A percentile compares a stretch with the other conserved stretches of the same genome.
These are phyloP conservation scores for Rugalucina vietnamica DNA, from an alignment of 2,888 invertebrate genomes.

Conservation along the genomic window DNA sequence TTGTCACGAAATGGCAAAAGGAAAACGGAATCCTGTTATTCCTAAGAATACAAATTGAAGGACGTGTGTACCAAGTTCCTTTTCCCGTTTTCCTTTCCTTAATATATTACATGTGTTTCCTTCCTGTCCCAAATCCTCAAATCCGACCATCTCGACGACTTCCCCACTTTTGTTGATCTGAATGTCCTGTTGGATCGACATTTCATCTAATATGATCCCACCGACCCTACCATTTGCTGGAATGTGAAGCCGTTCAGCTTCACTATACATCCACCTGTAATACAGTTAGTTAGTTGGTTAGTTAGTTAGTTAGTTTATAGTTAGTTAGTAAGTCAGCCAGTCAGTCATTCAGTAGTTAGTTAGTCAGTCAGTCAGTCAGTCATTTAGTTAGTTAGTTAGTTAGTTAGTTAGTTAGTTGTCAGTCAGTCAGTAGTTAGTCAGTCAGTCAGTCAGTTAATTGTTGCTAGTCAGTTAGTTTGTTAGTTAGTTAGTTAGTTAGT, in stretches of 20 bases:
- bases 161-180: slow-evolving; percentile 52
- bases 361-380: too few relatives aligned
- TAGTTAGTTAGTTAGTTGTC: not conserved
- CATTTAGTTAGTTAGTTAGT: slow-evolving; percentile 3
- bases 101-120: slow-evolving; percentile 37
- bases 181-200: slow-evolving; percentile 60
- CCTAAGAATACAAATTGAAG: slow-evolving; percentile 56
- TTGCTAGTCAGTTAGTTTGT: too few relatives aligned
- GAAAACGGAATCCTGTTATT: slow-evolving; percentile 56
- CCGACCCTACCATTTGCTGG: slow-evolving; percentile 42
- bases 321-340: not conserved
- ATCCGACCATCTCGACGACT: slow-evolving; percentile 53
- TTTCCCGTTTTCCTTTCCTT: slow-evolving; percentile 44
- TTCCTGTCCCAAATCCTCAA: slow-evolving; percentile 49
- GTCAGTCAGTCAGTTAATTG: too few relatives aligned
- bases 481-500: too few relatives aligned
- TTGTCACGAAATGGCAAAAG: slow-evolving; percentile 41
- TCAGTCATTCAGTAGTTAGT: too few relatives aligned
- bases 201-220: slow-evolving; percentile 60
- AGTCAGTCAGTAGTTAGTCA: too few relatives aligned
- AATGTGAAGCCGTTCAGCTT: slow-evolving; percentile 45
- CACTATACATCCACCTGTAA: slow-evolving; percentile 59
- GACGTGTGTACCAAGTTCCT: slow-evolving; percentile 49
- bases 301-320: not conserved
- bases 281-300: not conserved